Percentiles rank a stretch among this genome's conserved stretches.
Conservation (phyloP, 2,797 vertebrate genomes). For the Phylloscopus collybita region DNA sequence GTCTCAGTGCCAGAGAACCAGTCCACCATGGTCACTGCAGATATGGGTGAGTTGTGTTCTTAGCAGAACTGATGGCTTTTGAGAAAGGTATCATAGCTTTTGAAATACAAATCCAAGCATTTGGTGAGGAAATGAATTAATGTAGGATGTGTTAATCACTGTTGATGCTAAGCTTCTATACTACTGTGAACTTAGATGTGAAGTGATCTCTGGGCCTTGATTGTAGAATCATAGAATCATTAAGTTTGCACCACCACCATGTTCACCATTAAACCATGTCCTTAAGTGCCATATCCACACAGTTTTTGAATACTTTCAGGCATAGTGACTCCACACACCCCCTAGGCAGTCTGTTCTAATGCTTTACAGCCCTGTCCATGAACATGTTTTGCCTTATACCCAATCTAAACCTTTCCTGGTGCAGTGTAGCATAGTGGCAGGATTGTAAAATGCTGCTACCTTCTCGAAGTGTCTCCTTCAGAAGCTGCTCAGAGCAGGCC, state of each 20-base stretch:
- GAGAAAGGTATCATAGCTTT: not conserved
- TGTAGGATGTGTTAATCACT: not conserved
- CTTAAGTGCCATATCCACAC: not conserved
- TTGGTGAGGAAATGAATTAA: not conserved
- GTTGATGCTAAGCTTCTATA: not conserved
- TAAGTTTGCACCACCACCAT: not conserved
- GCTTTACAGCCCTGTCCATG: not conserved
- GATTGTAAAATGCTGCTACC: too few relatives aligned
- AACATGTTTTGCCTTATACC: not conserved
- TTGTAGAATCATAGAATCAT: not conserved
- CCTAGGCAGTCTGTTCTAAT: not conserved
- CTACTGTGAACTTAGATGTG: accelerated
- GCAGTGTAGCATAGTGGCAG: not conserved
- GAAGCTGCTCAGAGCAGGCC: too few relatives aligned
- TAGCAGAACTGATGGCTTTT: not conserved
- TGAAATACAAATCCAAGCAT: not conserved
- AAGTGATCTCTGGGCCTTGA: not conserved
- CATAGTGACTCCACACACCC: not conserved
- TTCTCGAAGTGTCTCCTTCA: too few relatives aligned
- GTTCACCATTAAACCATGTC: not conserved
- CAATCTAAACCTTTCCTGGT: not conserved
- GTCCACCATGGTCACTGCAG: slow-evolving; percentile 85
- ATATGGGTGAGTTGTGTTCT: slow-evolving; percentile 80
- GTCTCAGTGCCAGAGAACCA: slow-evolving; percentile 86
- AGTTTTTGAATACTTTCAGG: not conserved